A percentile compares a stretch with the other conserved stretches of the same genome.
Conservation (phyloP, 2,888 invertebrate species). For the Aporophyla nigra region DNA sequence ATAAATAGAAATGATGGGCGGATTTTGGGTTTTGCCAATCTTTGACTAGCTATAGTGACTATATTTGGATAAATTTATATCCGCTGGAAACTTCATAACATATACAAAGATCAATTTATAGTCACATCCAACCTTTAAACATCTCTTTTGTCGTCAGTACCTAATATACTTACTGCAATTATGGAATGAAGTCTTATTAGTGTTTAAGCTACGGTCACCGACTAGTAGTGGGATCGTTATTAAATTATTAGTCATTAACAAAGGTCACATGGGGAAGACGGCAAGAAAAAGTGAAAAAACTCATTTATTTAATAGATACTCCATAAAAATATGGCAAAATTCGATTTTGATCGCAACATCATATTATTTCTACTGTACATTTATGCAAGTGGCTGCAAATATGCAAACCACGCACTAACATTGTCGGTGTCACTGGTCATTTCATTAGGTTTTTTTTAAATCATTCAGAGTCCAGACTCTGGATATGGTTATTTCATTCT, state of each 20-base stretch:
- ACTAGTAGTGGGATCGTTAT: constrained; percentile 8
- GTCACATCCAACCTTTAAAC: not conserved
- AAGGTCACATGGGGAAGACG: not conserved
- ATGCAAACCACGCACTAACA: not conserved
- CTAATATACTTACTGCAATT: not conserved
- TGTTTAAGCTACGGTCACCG: constrained; percentile 4
- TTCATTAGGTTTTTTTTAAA: not conserved
- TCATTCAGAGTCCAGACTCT: not conserved
- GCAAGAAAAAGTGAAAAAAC: not conserved
- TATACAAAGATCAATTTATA: not conserved
- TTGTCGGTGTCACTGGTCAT: not conserved
- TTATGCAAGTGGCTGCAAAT: not conserved
- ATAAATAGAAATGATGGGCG: no score
- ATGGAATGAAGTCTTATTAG: not conserved
- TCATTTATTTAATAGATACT: not conserved
- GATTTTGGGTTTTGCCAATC: no score
- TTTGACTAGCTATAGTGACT: no score
- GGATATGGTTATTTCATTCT: not conserved
- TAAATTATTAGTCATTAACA: not conserved
- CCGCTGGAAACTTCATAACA: not conserved
- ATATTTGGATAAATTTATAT: no score
- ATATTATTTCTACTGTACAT: constrained; percentile 2
- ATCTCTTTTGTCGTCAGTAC: not conserved
- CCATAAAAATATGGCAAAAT: not conserved
- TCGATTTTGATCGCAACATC: constrained; percentile 26